Evolutionary conservation across 2,888 invertebrate genomes (phyloP), one percentile per base, ranked within the genome.

Genomic region (Sinodicranocentrus sp.): DNA sequence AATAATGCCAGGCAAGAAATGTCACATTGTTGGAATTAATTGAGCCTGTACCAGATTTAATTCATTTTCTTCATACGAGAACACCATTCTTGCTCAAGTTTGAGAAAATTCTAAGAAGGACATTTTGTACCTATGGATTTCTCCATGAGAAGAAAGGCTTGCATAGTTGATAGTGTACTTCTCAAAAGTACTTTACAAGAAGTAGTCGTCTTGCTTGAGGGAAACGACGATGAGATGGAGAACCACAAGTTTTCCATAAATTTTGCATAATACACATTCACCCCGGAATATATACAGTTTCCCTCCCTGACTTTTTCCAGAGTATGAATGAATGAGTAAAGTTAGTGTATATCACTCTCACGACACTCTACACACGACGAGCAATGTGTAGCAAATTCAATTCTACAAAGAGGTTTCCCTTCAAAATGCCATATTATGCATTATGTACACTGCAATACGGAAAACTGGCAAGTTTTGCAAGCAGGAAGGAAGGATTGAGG

Each of bases 21-120:
- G 79, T 79, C 79, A 71, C 79, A 71, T 71, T 79, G 59, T 70
- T 57, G 39, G 70, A 71, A 79, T 79, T 79, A 79, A 79, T 79
- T 63, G 71, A 79, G 79, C 79, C 79, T 63, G 79, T 79, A 79
- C 79, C 70, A 79, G 71, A 71, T 79, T 79, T 79, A 72, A 72
- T 57, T 72, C 72, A 72, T 59, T 75, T 63, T 61, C 44, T 61
- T 43, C 19, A 2, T 17, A 19, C 44, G 17, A 17, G 26, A 44
- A 1, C 3, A 17, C 6, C 17, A 13, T 52, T 52, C 13, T 10
- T n/a, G 6, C 13, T 6, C n/a, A 52, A 52, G 52, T 52, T 52
- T 39, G 17, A 6, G 52, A 17, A 52, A 52, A 52, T 52, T 52
- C 52, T 13, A 6, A n/a, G 6, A 52, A 52, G 52, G 52, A 39